Base-by-base conservation (phyloP, 2,888 invertebrate genomes). In the Terebella lapidaria region DNA sequence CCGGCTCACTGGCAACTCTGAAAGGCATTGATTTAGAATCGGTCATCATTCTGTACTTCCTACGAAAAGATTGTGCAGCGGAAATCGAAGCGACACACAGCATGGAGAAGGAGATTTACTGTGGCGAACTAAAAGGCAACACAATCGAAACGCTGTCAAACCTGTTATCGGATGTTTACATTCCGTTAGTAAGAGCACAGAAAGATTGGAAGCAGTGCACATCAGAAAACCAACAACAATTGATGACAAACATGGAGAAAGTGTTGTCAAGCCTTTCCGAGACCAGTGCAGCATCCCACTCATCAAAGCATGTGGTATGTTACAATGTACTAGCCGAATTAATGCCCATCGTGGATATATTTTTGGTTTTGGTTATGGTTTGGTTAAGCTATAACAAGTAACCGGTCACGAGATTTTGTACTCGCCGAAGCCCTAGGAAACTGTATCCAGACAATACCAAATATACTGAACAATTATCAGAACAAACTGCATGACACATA, bases 91-190 rank as follows among this genome's bases (percentile, higher is more conserved):
- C 71, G 2, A 69, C 65, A 20, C 68, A 73, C 45, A n/a, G n/a
- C n/a, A 77, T 78, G 69, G 75, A 79, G 56, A 70, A 71, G 59
- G 78, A 79, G 63, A 71, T 80, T 2, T 76, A 74, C 57, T 78
- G 78, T 69, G 80, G 80, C 2, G 79, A 79, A 66, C 69, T 80
- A 20, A 80, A 80, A 64, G 76, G 76, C 54, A 75, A 76, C 59
- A 73, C 74, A 4, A 71, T 80, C 20, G 77, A 76, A 59, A 74
- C 72, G 28, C 63, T 80, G 5, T 72, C 71, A 47, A 67, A 74
- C n/a, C 63, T 79, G 20, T 63, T 80, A 57, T 70, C 74, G 5
- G 78, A 80, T 62, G 73, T 79, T 18, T 79, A 75, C 61, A 67
- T 79, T n/a, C 80, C 80, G 20, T 64, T 77, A 3, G 65, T 77